Conservation (phyloP, 1,140 invertebrate species). For the Harlomillsia oculata region DNA sequence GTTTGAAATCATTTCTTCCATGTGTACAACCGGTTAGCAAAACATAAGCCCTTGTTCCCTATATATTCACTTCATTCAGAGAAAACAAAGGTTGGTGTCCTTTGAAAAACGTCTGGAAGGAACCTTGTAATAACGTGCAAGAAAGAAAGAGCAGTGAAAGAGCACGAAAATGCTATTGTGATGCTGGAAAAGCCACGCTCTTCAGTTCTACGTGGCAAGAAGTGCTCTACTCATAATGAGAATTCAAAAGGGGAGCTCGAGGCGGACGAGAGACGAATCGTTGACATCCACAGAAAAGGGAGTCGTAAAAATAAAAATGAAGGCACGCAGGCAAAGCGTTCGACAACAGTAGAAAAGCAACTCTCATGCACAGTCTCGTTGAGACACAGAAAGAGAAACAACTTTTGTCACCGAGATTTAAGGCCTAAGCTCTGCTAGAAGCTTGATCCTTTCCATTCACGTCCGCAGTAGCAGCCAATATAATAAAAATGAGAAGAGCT, state of each 20-base stretch:
- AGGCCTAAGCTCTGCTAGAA: slow-evolving; percentile 4
- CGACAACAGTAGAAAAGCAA: background rate
- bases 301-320: slow-evolving; percentile 7
- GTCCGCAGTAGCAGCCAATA: slow-evolving; percentile 1
- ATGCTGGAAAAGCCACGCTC: no score
- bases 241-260: no score
- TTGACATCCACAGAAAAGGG: background rate
- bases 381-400: background rate
- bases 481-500: slow-evolving; percentile 12
- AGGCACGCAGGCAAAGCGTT: background rate
- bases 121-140: background rate
- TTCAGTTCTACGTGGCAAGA: no score
- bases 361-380: no score
- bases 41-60: no score
- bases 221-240: no score
- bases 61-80: no score
- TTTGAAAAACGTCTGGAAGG: no score
- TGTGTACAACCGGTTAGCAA: no score
- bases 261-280: no score
- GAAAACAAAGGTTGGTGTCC: no score
- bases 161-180: slow-evolving; percentile 1
- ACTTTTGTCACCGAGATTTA: slow-evolving; percentile 16
- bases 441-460: background rate
- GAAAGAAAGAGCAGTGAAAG: background rate
- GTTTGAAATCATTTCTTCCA: background rate